These are phyloP conservation scores for Noctua janthina DNA, from an alignment of 2,888 invertebrate species.

Conservation along the genomic window DNA sequence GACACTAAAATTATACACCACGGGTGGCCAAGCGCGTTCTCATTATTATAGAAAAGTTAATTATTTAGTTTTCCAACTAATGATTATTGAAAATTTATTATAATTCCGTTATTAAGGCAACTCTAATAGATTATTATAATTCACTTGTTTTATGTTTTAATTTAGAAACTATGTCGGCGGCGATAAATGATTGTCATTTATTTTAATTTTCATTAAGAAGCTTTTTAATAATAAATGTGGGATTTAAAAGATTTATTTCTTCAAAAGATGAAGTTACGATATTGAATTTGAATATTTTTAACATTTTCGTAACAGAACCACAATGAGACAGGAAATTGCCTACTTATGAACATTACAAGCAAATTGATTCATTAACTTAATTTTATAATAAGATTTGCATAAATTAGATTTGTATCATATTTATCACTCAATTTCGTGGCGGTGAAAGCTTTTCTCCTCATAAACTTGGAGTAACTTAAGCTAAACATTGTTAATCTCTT, in stretches of 20 bases:
- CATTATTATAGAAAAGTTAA: constrained; percentile 58
- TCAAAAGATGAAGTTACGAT: constrained; percentile 53
- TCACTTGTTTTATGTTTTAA: constrained; percentile 61
- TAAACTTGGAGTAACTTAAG: constrained; percentile 4
- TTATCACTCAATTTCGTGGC: constrained; percentile 48
- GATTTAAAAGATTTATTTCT: constrained; percentile 61
- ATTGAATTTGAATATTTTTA: constrained; percentile 61
- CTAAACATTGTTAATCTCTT: constrained; percentile 28
- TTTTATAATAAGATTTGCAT: constrained; percentile 44
- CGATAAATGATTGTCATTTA: constrained; percentile 59
- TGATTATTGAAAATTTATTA: constrained; percentile 59
- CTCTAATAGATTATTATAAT: constrained; percentile 52
- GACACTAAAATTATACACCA: constrained; percentile 75
- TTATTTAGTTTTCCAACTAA: constrained; percentile 62
- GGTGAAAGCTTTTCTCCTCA: constrained; percentile 49
- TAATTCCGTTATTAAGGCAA: constrained; percentile 49
- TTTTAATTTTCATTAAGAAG: constrained; percentile 60
- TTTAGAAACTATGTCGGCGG: constrained; percentile 45
- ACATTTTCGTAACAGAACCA: constrained; percentile 51
- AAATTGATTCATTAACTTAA: constrained; percentile 56
- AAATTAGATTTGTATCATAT: constrained; percentile 47
- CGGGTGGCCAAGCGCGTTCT: constrained; percentile 76
- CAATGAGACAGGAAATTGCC: constrained; percentile 58
- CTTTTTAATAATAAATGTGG: constrained; percentile 55
- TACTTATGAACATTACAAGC: constrained; percentile 49